phyloP scores from a whole-genome alignment of 2,113 vertebrate species.

The Sterna hirundo region DNA sequence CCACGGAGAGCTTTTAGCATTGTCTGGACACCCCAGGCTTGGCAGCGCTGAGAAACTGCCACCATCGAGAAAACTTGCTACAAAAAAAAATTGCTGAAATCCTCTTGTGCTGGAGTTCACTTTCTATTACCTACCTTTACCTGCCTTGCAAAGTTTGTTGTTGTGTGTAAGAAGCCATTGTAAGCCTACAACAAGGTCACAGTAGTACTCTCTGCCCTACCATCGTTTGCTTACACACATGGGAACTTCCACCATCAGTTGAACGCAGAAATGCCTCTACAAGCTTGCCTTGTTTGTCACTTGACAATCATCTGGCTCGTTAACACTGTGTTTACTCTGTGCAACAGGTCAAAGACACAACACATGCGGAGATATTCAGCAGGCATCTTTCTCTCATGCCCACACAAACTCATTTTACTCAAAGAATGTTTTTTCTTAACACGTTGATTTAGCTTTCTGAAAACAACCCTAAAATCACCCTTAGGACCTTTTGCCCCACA shows the following conservation, averaged over 20 bases:
- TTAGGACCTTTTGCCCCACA: background rate
- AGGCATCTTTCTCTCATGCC: background rate
- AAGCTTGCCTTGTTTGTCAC: background rate
- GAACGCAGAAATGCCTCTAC: background rate
- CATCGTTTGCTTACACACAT: background rate
- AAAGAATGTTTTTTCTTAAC: constrained; percentile 1
- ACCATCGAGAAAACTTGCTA: background rate
- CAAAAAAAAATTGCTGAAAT: constrained; percentile 5
- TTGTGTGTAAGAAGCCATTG: background rate
- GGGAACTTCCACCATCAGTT: background rate
- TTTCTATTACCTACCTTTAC: background rate
- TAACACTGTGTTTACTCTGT: constrained; percentile 20
- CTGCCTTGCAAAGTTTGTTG: background rate
- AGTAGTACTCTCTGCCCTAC: background rate
- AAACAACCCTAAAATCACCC: background rate
- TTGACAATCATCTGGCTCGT: background rate
- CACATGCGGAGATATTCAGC: background rate
- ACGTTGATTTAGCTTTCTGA: background rate
- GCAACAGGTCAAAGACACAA: background rate
- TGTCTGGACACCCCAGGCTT: background rate
- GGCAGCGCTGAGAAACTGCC: background rate
- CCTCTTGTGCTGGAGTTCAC: background rate
- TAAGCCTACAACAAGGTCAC: background rate
- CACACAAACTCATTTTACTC: background rate
- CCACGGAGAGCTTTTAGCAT: constrained; percentile 13